Percentiles rank a stretch among this genome's conserved stretches.
Conservation (phyloP, 2,888 invertebrate genomes). For the Dynastes tityus region DNA sequence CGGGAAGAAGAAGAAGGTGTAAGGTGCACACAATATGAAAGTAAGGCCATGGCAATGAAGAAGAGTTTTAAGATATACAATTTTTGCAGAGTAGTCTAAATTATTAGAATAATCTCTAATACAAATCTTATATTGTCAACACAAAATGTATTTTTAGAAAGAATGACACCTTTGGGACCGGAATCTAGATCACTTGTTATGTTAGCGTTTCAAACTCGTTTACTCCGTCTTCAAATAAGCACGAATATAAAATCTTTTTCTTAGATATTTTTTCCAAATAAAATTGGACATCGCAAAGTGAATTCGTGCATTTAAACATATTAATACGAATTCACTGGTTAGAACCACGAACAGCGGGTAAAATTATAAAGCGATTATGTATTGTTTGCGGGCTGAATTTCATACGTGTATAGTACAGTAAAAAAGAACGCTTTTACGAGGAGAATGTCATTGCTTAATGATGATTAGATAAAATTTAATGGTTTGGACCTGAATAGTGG, state of each 20-base stretch:
- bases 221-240: not conserved
- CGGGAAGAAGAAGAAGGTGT: conserved; percentile 25
- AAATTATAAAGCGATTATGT: conserved; percentile 38
- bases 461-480: conserved; percentile 51
- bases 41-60: not conserved
- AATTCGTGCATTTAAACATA: conserved; percentile 44
- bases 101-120: too few species aligned
- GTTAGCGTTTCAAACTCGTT: not conserved
- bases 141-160: not conserved
- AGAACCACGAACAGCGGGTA: conserved; percentile 3
- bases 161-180: conserved; percentile 3
- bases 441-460: conserved; percentile 42
- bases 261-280: too few species aligned
- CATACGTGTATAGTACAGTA: conserved; percentile 13
- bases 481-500: conserved; percentile 41
- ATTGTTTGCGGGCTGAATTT: not conserved
- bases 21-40: not conserved
- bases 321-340: conserved; percentile 40
- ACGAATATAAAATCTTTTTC: not conserved
- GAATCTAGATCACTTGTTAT: conserved; percentile 5
- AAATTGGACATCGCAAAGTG: not conserved
- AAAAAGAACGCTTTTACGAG: conserved; percentile 20
- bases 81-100: too few species aligned
- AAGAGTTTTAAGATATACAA: too few species aligned
- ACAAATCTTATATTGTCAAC: not conserved